These are phyloP conservation scores for Leptoteleia sp. DNA, from an alignment of 1,140 invertebrate species.

Conservation along the genomic window DNA sequence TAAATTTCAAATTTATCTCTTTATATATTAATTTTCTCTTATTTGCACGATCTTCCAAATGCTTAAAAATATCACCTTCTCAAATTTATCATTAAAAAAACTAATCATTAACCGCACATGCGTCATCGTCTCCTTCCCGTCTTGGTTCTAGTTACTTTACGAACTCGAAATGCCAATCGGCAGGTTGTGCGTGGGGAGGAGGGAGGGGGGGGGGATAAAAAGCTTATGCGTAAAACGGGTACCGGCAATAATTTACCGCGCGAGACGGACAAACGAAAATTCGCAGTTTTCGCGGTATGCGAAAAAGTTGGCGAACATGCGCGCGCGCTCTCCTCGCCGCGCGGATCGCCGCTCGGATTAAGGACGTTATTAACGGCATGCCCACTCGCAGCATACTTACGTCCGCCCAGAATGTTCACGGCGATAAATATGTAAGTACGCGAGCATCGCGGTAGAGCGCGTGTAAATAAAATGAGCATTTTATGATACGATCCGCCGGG, in stretches of 20 bases:
- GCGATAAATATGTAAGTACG: slow-evolving; percentile 67
- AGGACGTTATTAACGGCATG: slow-evolving; percentile 67
- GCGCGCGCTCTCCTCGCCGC: slow-evolving; percentile 35
- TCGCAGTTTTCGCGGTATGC: slow-evolving; percentile 61
- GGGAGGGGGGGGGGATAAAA: slow-evolving; percentile 8
- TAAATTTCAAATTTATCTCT: too few species aligned
- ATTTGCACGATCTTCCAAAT: too few species aligned
- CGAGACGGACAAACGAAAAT: slow-evolving; percentile 47
- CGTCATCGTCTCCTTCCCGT: too few species aligned
- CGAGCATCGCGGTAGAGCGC: slow-evolving; percentile 65
- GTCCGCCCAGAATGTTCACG: slow-evolving; percentile 64
- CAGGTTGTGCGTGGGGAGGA: too few species aligned
- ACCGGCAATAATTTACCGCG: slow-evolving; percentile 43
- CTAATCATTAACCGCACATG: too few species aligned
- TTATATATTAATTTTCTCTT: too few species aligned
- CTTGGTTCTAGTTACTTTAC: too few species aligned
- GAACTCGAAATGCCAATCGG: too few species aligned
- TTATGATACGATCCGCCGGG: slow-evolving; percentile 65
- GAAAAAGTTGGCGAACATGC: slow-evolving; percentile 58
- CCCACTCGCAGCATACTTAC: slow-evolving; percentile 65
- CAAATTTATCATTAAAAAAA: too few species aligned
- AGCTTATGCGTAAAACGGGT: too few species aligned
- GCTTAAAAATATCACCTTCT: too few species aligned
- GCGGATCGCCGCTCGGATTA: slow-evolving; percentile 65
- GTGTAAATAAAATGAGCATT: slow-evolving; percentile 67